These are phyloP conservation scores for Atta cephalotes DNA, from an alignment of 1,140 invertebrate species.

Conservation along the genomic window DNA sequence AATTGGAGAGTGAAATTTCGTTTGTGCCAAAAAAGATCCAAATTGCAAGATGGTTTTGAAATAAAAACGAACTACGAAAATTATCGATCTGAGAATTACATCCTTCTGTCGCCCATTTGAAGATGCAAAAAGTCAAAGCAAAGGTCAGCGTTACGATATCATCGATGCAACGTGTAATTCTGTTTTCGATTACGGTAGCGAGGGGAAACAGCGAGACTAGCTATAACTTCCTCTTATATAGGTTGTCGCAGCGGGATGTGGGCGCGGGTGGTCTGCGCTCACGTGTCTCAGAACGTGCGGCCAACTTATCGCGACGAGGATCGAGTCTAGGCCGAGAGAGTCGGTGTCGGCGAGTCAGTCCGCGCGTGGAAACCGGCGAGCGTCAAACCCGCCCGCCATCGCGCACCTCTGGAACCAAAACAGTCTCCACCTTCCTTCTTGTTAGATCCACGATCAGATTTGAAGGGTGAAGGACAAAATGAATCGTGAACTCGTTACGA, in stretches of 20 bases:
- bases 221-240: constrained; percentile 46
- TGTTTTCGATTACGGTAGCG: constrained; percentile 54
- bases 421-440: background rate
- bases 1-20: too few species aligned
- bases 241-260: constrained; percentile 53
- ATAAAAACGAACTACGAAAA: too few species aligned
- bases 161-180: background rate
- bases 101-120: background rate
- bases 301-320: constrained; percentile 28
- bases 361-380: constrained; percentile 37
- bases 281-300: constrained; percentile 75
- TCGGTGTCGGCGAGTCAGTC: constrained; percentile 43
- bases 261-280: constrained; percentile 43
- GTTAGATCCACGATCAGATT: background rate
- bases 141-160: background rate
- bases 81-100: background rate
- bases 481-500: constrained; percentile 7
- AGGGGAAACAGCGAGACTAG: background rate
- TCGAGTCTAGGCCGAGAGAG: constrained; percentile 9
- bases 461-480: background rate
- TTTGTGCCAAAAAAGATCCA: too few species aligned
- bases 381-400: background rate
- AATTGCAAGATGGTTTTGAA: too few species aligned
- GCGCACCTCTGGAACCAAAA: background rate
- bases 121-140: background rate